These are phyloP conservation scores for Psettodes erumei DNA, from an alignment of 2,113 vertebrate genomes.

Conservation along the genomic window DNA sequence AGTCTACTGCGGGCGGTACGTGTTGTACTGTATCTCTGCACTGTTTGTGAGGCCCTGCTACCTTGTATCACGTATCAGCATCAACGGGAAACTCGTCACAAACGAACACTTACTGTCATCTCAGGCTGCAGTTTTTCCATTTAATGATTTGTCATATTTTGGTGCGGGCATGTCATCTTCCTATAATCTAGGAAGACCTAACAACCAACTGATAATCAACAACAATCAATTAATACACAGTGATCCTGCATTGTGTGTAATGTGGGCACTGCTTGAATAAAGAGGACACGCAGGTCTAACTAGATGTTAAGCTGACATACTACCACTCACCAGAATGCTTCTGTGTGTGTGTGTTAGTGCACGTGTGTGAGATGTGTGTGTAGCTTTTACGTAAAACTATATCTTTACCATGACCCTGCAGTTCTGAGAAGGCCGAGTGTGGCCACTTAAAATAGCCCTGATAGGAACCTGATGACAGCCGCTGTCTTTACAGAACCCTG, in stretches of 20 bases:
- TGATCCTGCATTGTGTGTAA: background rate
- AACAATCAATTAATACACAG: background rate
- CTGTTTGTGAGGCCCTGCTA: background rate
- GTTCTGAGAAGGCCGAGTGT: slow-evolving; percentile 69
- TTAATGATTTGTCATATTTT: background rate
- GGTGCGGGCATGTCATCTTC: background rate
- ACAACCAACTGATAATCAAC: background rate
- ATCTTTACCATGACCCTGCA: slow-evolving; percentile 72
- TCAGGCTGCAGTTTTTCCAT: background rate
- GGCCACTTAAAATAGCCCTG: slow-evolving; percentile 75
- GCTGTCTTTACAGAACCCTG: slow-evolving; percentile 56
- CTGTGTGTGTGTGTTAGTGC: background rate
- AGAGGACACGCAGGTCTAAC: background rate
- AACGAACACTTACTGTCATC: no score
- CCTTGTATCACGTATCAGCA: slow-evolving; percentile 21
- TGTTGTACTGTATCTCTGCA: slow-evolving; percentile 1
- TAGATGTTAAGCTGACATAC: slow-evolving; percentile 10
- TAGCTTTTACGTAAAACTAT: slow-evolving; percentile 61
- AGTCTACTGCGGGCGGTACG: background rate
- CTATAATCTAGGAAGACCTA: background rate
- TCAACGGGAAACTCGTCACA: slow-evolving; percentile 9
- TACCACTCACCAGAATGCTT: slow-evolving; percentile 2
- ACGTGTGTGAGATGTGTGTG: background rate
- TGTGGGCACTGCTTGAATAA: background rate
- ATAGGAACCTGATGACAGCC: slow-evolving; percentile 72